A percentile compares a stretch with the other conserved stretches of the same genome.
Conservation (phyloP, 2,888 invertebrate genomes). For the Standfussiana lucernea region DNA sequence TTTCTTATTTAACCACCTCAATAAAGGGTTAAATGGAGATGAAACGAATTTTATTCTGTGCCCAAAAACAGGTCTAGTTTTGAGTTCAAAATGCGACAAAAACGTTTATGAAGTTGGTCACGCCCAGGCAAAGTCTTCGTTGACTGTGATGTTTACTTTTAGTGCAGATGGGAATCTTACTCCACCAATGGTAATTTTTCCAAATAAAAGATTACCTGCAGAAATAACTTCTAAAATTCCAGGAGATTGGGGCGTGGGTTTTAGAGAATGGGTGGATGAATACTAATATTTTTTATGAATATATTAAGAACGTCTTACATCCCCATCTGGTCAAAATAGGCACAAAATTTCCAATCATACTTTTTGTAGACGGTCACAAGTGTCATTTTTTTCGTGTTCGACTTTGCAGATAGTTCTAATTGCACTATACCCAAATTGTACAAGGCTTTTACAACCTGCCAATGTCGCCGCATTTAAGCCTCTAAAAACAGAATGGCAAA, state of each 20-base stretch:
- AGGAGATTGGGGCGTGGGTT: conserved; percentile 76
- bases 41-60: conserved; percentile 65
- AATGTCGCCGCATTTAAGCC: conserved; percentile 66
- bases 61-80: conserved; percentile 63
- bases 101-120: conserved; percentile 78
- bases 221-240: conserved; percentile 73
- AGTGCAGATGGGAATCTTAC: conserved; percentile 72
- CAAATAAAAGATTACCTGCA: conserved; percentile 73
- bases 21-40: conserved; percentile 61
- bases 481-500: conserved; percentile 61
- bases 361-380: conserved; percentile 72
- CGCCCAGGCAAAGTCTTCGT: conserved; percentile 71
- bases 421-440: conserved; percentile 64
- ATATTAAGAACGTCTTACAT: conserved; percentile 73
- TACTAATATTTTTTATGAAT: conserved; percentile 77
- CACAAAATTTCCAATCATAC: conserved; percentile 71
- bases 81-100: conserved; percentile 60
- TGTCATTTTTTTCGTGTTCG: conserved; percentile 42
- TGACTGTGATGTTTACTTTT: conserved; percentile 79
- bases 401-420: conserved; percentile 33
- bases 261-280: conserved; percentile 81
- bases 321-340: conserved; percentile 66
- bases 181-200: conserved; percentile 73
- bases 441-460: conserved; percentile 64
- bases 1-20: not conserved